These are phyloP conservation scores for Garrulus glandarius DNA, from an alignment of 2,797 vertebrate genomes.

Conservation along the genomic window DNA sequence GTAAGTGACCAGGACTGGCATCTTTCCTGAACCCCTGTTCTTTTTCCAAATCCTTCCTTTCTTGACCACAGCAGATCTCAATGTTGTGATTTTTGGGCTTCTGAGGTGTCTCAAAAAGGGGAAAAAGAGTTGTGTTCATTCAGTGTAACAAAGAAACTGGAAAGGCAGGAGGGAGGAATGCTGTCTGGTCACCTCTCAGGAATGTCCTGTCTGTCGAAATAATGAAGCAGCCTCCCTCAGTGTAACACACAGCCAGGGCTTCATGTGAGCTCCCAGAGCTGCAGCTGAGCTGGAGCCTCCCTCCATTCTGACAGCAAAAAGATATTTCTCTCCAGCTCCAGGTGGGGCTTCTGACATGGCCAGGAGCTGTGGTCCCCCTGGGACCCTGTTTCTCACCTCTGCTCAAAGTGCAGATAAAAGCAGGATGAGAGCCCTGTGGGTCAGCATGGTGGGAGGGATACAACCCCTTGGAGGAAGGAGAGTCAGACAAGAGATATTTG, in stretches of 20 bases:
- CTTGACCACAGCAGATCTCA: background rate
- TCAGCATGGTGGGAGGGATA: background rate
- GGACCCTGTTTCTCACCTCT: background rate
- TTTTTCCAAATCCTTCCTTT: constrained; percentile 16
- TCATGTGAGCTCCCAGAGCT: background rate
- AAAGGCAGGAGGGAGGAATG: background rate
- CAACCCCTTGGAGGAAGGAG: background rate
- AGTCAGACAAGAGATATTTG: background rate
- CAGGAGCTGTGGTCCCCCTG: background rate
- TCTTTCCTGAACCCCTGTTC: background rate
- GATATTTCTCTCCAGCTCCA: background rate
- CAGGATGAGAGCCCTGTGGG: background rate
- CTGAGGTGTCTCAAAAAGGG: constrained; percentile 8
- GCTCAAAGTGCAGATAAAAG: background rate
- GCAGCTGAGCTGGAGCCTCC: background rate
- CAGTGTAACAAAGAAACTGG: background rate
- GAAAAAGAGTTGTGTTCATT: background rate
- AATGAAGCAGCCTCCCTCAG: background rate
- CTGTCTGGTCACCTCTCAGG: background rate
- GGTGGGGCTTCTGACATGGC: background rate
- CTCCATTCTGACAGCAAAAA: background rate
- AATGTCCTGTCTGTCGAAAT: constrained; percentile 1
- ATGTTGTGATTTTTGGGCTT: background rate
- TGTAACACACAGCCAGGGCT: background rate
- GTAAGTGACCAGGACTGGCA: background rate